Evolutionary conservation across 2,113 vertebrate genomes (phyloP), one percentile per base, ranked within the genome.

Genomic region (Muntiacus muntjak): DNA sequence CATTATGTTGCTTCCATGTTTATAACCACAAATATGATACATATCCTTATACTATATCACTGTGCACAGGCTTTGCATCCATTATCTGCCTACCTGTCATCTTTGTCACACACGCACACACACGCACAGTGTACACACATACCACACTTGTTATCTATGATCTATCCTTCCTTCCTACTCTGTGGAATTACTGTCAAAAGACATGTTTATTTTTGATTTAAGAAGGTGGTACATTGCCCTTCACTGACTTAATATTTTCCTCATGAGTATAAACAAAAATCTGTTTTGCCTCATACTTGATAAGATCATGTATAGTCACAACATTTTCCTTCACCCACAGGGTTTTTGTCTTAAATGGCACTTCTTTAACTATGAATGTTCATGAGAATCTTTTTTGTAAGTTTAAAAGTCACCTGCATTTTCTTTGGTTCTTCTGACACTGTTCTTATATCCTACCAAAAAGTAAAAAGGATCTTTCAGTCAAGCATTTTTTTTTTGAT

Each of bases 191-290:
- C 21, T 93, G 28, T 79, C 25, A 95, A 89, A 88, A 21, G 3
- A 50, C 14, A 11, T 76, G 21, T 67, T 95, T 87, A 71, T 89
- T 94, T 96, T 92, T 52, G 93, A 76, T 86, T 64, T 74, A 89
- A 90, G 88, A 30, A 15, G 91, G 19, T 40, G 2, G 7, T 67
- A 25, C 1, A 3, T 81, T 78, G 30, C 47, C 30, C 33, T 92
- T 83, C 45, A 58, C 26, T 92, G 14, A 94, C 45, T 67, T 76
- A 93, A 15, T 81, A 79, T 58, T 87, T 76, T 28, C 43, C 17
- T 64, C 21, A 82, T 21, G 60, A 33, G 19, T 47, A 45, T 81
- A 86, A 47, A 93, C 78, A 5, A 58, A 62, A 45, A 16, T 33
- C 5, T 9, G 40, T 43, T 78, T 71, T 67, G 16, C 78, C 11